Evolutionary conservation across 1,140 invertebrate species (phyloP).

Genomic region (Probaryconus sp.): DNA sequence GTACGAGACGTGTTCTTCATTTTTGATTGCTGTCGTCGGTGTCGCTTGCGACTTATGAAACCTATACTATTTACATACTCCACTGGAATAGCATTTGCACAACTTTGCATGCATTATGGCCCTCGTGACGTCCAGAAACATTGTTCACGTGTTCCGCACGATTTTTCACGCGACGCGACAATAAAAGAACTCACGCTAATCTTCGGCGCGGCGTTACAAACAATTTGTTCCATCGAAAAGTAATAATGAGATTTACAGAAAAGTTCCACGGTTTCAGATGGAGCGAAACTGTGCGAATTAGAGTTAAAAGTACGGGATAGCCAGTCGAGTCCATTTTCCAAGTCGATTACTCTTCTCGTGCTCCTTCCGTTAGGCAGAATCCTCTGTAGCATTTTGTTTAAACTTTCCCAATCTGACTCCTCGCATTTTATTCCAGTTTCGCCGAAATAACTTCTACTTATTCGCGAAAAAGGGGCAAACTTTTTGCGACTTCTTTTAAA

Average conservation of each 20-base stretch:
- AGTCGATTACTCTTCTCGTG: constrained; percentile 46
- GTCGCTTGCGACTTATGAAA: constrained; percentile 37
- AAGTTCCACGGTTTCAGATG: constrained; percentile 22
- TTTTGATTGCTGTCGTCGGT: constrained; percentile 46
- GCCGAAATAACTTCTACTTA: constrained; percentile 52
- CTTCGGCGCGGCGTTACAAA: constrained; percentile 27
- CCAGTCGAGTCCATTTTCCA: constrained; percentile 47
- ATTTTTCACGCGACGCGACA: background rate
- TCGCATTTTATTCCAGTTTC: constrained; percentile 38
- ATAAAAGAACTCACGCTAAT: constrained; percentile 7
- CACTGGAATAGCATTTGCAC: constrained; percentile 12
- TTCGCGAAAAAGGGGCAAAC: constrained; percentile 20
- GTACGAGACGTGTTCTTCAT: constrained; percentile 53
- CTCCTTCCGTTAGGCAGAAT: constrained; percentile 9
- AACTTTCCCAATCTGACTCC: constrained; percentile 64
- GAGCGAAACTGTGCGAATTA: constrained; percentile 28
- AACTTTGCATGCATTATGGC: constrained; percentile 15
- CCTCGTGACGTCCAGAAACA: too few relatives aligned
- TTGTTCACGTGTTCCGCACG: background rate
- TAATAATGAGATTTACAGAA: constrained; percentile 42
- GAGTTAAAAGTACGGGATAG: constrained; percentile 34
- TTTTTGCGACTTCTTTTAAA: constrained; percentile 4
- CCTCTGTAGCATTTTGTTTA: constrained; percentile 61
- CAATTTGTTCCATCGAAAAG: constrained; percentile 21
- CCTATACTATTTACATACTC: constrained; percentile 41